phyloP scores from a whole-genome alignment of 2,113 vertebrate genomes.

The Notarius quadriscutis region DNA sequence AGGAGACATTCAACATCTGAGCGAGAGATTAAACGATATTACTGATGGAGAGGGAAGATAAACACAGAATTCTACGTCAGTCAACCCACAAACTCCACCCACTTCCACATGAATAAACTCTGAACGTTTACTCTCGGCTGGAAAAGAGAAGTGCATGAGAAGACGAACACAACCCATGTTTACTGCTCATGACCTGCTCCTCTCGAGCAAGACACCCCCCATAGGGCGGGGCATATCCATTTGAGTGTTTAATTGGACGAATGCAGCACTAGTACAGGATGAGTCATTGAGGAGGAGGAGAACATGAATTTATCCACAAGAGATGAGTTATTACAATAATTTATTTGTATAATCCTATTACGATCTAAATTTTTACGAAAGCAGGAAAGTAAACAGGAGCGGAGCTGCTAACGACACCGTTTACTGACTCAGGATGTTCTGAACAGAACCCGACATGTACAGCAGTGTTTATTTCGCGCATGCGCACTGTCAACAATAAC shows the following conservation, averaged over 20 bases:
- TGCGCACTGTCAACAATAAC: neutral
- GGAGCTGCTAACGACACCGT: neutral
- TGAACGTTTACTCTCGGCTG: neutral
- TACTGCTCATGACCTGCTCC: neutral
- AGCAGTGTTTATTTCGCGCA: neutral
- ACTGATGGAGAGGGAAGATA: too few relatives aligned
- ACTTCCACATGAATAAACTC: neutral
- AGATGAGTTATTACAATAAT: too few relatives aligned
- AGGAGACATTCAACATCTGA: too few relatives aligned
- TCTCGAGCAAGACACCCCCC: neutral
- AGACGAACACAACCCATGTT: neutral
- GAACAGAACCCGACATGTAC: neutral
- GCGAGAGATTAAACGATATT: too few relatives aligned
- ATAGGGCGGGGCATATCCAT: neutral
- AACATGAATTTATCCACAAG: neutral
- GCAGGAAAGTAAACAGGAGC: neutral
- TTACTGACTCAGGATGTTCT: neutral
- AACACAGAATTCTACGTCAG: neutral
- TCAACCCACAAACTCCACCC: neutral
- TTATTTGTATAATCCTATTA: neutral
- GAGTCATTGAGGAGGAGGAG: accelerated
- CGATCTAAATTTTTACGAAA: neutral
- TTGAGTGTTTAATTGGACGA: neutral
- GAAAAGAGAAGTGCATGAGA: neutral
- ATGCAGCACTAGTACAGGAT: neutral